Conservation (phyloP, 2,888 invertebrate species). For the Cepaea hortensis region DNA sequence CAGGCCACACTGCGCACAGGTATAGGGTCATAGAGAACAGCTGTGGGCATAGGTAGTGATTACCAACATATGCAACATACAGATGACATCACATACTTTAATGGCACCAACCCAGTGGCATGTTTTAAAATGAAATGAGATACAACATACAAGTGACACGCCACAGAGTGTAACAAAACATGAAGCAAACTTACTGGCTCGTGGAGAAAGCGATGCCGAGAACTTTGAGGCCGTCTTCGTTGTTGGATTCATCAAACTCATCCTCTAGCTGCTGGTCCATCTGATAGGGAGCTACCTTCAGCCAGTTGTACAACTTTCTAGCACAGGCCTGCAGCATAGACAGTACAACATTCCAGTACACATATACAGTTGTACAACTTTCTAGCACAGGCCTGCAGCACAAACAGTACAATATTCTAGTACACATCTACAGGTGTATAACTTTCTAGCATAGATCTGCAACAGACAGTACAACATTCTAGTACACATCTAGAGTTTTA, state of each 20-base stretch:
- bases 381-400: conserved; percentile 83
- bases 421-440: conserved; percentile 82
- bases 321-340: conserved; percentile 82
- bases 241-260: conserved; percentile 87
- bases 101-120: too few relatives aligned
- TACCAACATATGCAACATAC: too few relatives aligned
- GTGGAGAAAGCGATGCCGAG: conserved; percentile 86
- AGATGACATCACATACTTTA: too few relatives aligned
- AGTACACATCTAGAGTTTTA: conserved; percentile 81
- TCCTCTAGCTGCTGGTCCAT: conserved; percentile 85
- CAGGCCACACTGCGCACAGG: neutral
- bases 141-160: neutral
- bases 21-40: too few relatives aligned
- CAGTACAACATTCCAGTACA: neutral
- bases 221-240: conserved; percentile 87
- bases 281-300: conserved; percentile 90
- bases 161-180: neutral
- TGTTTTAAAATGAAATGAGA: neutral
- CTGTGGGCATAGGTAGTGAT: too few relatives aligned
- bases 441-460: conserved; percentile 86
- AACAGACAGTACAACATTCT: neutral
- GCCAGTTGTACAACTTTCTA: conserved; percentile 91
- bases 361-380: conserved; percentile 85
- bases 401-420: neutral
- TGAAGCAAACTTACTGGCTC: conserved; percentile 59